Percentiles rank a stretch among this genome's conserved stretches.
Evolutionary conservation across 2,888 invertebrate genomes (phyloP).

Genomic region (Plebejus melissa): DNA sequence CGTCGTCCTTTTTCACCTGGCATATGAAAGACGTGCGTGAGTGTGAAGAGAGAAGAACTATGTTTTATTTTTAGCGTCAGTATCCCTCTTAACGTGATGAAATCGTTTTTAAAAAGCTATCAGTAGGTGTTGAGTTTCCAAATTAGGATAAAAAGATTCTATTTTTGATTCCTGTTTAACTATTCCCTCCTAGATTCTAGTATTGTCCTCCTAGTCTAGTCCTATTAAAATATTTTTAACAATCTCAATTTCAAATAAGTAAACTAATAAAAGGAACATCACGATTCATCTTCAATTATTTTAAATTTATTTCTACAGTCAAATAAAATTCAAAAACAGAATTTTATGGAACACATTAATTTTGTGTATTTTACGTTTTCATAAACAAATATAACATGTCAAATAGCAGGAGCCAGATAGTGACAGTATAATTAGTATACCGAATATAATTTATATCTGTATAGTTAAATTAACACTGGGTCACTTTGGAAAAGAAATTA

Average conservation of each 20-base stretch:
- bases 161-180: too few species aligned
- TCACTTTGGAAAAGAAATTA: constrained; percentile 73
- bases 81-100: too few species aligned
- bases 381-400: constrained; percentile 71
- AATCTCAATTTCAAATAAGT: background rate
- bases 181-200: too few species aligned
- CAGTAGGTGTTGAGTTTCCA: too few species aligned
- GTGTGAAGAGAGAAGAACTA: too few species aligned
- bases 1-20: too few species aligned
- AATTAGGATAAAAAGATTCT: too few species aligned
- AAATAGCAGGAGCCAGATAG: constrained; percentile 55
- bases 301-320: constrained; percentile 27
- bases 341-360: constrained; percentile 50
- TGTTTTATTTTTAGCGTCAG: too few species aligned
- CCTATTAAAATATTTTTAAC: too few species aligned
- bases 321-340: constrained; percentile 48
- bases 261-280: constrained; percentile 5
- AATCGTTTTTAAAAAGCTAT: too few species aligned
- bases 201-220: too few species aligned
- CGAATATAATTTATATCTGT: constrained; percentile 18
- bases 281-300: background rate
- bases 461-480: constrained; percentile 70
- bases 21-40: too few species aligned
- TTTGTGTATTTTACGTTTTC: constrained; percentile 6
- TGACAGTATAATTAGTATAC: constrained; percentile 64